Conservation (phyloP, 1,140 invertebrate genomes). For the Drosophila malerkotliana region DNA sequence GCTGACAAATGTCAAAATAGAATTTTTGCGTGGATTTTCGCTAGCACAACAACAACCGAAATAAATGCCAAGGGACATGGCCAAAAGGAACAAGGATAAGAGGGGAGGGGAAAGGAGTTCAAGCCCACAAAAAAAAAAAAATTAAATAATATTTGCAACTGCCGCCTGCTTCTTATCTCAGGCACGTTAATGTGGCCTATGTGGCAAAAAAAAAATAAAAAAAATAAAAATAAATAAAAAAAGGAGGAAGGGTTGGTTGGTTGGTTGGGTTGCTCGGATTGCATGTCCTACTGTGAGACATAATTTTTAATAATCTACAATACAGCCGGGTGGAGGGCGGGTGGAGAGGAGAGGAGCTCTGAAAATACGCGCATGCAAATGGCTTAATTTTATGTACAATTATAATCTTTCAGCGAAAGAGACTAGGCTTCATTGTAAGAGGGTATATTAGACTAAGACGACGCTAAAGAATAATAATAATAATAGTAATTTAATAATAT, state of each 20-base stretch:
- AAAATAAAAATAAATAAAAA: conserved; percentile 4
- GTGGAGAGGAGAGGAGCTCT: not conserved
- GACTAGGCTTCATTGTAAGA: not conserved
- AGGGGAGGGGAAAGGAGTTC: not conserved
- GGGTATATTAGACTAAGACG: conserved; percentile 1
- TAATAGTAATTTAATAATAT: no score
- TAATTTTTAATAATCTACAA: conserved; percentile 83
- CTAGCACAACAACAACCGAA: conserved; percentile 36
- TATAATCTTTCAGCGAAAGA: conserved; percentile 53
- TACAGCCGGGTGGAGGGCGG: conserved; percentile 38
- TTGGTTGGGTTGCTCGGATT: conserved; percentile 34
- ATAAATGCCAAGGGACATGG: conserved; percentile 40
- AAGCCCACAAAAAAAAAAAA: conserved; percentile 20
- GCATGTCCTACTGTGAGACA: conserved; percentile 80
- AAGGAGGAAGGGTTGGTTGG: conserved; percentile 12
- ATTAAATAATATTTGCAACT: conserved; percentile 69
- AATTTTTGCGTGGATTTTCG: conserved; percentile 79
- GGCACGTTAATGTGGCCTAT: conserved; percentile 80
- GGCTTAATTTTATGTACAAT: conserved; percentile 81
- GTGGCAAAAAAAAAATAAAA: conserved; percentile 40
- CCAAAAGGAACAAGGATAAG: no score
- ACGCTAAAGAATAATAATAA: no score
- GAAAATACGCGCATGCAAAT: conserved; percentile 79
- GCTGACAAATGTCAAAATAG: conserved; percentile 77
- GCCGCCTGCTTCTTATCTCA: conserved; percentile 73